phyloP scores from a whole-genome alignment of 1,140 invertebrate species.

The Drosophila carrolli region DNA sequence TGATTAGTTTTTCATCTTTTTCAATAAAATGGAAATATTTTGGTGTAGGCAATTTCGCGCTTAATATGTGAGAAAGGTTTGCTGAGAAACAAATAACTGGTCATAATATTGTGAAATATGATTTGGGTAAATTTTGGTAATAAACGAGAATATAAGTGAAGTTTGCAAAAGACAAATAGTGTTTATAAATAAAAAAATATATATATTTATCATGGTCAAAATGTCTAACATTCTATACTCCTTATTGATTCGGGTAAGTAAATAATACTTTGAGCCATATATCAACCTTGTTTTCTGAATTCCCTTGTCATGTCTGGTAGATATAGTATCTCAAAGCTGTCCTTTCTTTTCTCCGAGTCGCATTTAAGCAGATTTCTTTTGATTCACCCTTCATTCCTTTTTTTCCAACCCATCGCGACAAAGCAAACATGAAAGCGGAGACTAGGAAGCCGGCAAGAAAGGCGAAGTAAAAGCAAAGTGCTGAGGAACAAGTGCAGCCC shows the following conservation, averaged over 20 bases:
- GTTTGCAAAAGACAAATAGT: neutral
- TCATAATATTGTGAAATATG: neutral
- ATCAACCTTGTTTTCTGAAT: neutral
- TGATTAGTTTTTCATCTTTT: conserved; percentile 66
- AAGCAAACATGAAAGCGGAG: conserved; percentile 74
- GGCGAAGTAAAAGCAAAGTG: conserved; percentile 60
- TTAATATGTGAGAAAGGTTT: conserved; percentile 43
- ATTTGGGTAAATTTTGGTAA: neutral
- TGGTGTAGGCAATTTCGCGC: conserved; percentile 32
- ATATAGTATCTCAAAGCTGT: conserved; percentile 7
- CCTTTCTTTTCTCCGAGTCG: neutral
- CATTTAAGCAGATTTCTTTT: conserved; percentile 20
- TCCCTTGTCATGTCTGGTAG: neutral
- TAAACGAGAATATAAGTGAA: neutral
- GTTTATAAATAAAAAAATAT: too few species aligned
- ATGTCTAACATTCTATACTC: too few species aligned
- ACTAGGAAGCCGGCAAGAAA: conserved; percentile 75
- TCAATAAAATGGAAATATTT: conserved; percentile 55
- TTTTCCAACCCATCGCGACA: conserved; percentile 25
- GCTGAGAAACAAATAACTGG: too few species aligned
- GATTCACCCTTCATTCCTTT: conserved; percentile 9
- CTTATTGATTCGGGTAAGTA: neutral
- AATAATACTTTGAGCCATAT: neutral
- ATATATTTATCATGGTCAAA: too few species aligned
- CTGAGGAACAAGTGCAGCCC: conserved; percentile 69